A percentile compares a stretch with the other conserved stretches of the same genome.
These are phyloP conservation scores for Anas bahamensis DNA, from an alignment of 2,797 vertebrate genomes.

Conservation along the genomic window DNA sequence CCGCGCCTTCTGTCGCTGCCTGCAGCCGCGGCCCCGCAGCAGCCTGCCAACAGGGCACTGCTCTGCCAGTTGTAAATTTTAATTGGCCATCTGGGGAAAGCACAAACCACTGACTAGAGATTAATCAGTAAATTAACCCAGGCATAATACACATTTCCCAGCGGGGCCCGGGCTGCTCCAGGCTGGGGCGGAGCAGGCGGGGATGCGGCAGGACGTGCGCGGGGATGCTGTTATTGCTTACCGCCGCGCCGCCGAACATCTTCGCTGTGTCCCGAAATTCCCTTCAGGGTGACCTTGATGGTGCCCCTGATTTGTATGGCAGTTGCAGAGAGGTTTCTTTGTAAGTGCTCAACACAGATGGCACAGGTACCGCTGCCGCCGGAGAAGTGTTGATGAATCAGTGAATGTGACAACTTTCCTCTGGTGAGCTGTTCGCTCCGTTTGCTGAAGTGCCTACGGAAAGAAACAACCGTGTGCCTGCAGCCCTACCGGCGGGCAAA, in stretches of 20 bases:
- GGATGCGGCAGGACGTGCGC: constrained; percentile 80
- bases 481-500: constrained; percentile 7
- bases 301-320: constrained; percentile 92
- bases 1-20: constrained; percentile 94
- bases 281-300: constrained; percentile 84
- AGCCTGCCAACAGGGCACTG: constrained; percentile 93
- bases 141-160: constrained; percentile 98
- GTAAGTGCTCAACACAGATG: constrained; percentile 88
- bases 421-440: constrained; percentile 59
- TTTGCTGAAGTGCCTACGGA: constrained; percentile 16
- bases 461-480: not conserved
- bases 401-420: constrained; percentile 73
- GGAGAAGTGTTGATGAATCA: constrained; percentile 64
- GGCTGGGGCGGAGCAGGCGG: constrained; percentile 80
- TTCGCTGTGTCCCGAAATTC: constrained; percentile 85
- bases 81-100: constrained; percentile 99
- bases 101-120: constrained; percentile 99
- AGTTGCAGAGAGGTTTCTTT: constrained; percentile 85
- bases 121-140: constrained; percentile 99
- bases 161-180: constrained; percentile 87
- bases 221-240: constrained; percentile 81
- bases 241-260: constrained; percentile 82
- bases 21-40: constrained; percentile 90
- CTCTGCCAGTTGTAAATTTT: constrained; percentile 99
- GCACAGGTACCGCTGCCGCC: constrained; percentile 79